These are phyloP conservation scores for Nasonovia ribisnigri DNA, from an alignment of 2,888 invertebrate genomes.

Conservation along the genomic window DNA sequence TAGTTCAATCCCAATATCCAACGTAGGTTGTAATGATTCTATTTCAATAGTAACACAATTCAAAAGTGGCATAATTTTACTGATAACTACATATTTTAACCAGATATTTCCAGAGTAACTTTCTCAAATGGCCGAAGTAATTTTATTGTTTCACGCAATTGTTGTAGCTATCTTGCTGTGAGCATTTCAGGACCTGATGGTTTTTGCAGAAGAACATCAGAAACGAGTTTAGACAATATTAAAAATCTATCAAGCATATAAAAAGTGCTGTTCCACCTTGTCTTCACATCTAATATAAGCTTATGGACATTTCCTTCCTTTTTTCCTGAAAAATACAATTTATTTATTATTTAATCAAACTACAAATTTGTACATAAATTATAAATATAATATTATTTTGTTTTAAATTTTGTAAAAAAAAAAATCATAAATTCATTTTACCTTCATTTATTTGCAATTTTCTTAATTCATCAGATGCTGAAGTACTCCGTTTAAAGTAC, in stretches of 20 bases:
- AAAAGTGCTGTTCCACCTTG: neutral
- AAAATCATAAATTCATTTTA: no score
- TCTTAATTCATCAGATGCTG: neutral
- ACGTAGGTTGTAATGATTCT: no score
- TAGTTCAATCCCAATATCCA: neutral
- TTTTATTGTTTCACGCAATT: constrained; percentile 7
- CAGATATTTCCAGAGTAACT: neutral
- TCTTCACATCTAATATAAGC: neutral
- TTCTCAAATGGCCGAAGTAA: constrained; percentile 16
- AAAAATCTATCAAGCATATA: constrained; percentile 16
- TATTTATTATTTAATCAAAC: neutral
- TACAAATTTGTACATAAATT: neutral
- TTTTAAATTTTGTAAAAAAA: neutral
- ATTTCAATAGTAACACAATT: neutral
- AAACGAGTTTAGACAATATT: constrained; percentile 5
- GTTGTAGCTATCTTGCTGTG: neutral
- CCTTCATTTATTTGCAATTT: neutral
- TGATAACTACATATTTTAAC: constrained; percentile 10
- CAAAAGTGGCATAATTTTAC: constrained; percentile 5
- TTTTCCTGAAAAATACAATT: constrained; percentile 1
- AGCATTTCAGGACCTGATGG: constrained; percentile 28
- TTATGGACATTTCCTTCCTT: neutral
- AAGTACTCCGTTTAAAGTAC: neutral
- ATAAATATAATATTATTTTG: neutral
- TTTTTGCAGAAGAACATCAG: constrained; percentile 6